Evolutionary conservation across 2,888 invertebrate species (phyloP), one percentile per base, ranked within the genome.

Genomic region (Laothoe populi): DNA sequence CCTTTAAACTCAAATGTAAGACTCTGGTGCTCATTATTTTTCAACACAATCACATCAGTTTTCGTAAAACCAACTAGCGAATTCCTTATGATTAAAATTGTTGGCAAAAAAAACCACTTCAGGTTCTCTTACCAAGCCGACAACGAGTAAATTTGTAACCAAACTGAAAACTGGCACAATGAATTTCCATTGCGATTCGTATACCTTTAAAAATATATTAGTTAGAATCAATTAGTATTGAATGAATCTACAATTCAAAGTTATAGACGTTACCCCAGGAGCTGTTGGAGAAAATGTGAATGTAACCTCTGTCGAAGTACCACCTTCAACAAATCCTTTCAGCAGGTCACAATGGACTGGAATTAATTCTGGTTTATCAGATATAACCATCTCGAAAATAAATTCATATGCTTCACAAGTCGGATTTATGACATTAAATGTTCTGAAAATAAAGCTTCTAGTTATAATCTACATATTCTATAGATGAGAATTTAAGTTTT

Each of bases 121-220:
- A 0, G 96, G 95, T 70, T 96, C 95, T 63, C 93, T 86, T 0
- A 95, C 95, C 53, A 91, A 80, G 11, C 95, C 96, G 21, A 95
- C 95, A 13, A 96, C 87, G 21, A 96, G 77, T 75, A 96, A 93
- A 64, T 92, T 83, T 59, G 93, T 92, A 31, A 86, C 83, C 58
- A 95, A 83, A 67, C 93, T 86, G 76, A 94, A 91, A 60, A 91
- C 85, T 2, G 94, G 94, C 70, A 96, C 95, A 19, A 82, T 75
- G 72, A 96, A 95, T 69, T 89, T 93, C 95, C 95, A 96, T 75
- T 94, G 94, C 0, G 94, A 95, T 83, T 96, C 95, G 66, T 94
- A 94, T 2, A 92, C 85, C 78, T 92, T 66, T 13, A 38, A 45
- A 16, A 7, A 23, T 26, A 2, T 45, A 13, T 3, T 45, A 40